Evolutionary conservation across 2,113 vertebrate species (phyloP).

Genomic region (Nesogale talazaci): DNA sequence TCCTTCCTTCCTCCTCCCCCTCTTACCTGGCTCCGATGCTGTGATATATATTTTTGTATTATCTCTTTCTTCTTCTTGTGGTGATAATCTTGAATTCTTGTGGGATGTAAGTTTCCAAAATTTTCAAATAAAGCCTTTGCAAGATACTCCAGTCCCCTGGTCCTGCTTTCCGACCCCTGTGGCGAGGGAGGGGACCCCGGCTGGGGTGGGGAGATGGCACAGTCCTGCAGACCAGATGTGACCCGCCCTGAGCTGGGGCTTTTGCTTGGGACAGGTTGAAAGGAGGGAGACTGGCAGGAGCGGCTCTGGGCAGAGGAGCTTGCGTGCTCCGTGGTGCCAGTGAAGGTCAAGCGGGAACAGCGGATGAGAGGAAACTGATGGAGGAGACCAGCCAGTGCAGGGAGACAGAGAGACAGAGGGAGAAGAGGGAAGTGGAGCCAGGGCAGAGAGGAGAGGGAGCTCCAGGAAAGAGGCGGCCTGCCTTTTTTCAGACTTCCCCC

Average conservation of each 20-base stretch:
- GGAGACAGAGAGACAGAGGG: neutral
- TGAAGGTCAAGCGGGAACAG: slow-evolving; percentile 36
- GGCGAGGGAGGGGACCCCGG: neutral
- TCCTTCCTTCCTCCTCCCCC: slow-evolving; percentile 72
- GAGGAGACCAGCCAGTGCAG: neutral
- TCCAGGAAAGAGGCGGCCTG: slow-evolving; percentile 71
- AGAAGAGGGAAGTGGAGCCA: slow-evolving; percentile 28
- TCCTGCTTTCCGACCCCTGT: slow-evolving; percentile 50
- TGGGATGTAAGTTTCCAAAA: slow-evolving; percentile 90
- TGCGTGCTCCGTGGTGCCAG: slow-evolving; percentile 16
- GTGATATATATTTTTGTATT: slow-evolving; percentile 92
- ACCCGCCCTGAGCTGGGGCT: neutral
- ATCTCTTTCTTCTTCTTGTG: slow-evolving; percentile 88
- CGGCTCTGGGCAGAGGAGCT: slow-evolving; percentile 30
- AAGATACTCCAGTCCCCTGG: slow-evolving; percentile 82
- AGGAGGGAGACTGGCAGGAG: neutral
- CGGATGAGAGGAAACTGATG: neutral
- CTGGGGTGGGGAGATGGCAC: neutral
- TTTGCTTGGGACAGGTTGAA: slow-evolving; percentile 3
- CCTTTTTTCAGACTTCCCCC: slow-evolving; percentile 84
- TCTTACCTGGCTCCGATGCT: slow-evolving; percentile 83
- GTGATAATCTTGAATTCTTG: slow-evolving; percentile 89
- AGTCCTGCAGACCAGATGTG: neutral
- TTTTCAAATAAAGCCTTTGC: slow-evolving; percentile 91
- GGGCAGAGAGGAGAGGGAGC: slow-evolving; percentile 31